Base-by-base conservation (phyloP, 30 jellyfish, hydroid and myxozoan genomes). In the Cassiopea andromeda region DNA sequence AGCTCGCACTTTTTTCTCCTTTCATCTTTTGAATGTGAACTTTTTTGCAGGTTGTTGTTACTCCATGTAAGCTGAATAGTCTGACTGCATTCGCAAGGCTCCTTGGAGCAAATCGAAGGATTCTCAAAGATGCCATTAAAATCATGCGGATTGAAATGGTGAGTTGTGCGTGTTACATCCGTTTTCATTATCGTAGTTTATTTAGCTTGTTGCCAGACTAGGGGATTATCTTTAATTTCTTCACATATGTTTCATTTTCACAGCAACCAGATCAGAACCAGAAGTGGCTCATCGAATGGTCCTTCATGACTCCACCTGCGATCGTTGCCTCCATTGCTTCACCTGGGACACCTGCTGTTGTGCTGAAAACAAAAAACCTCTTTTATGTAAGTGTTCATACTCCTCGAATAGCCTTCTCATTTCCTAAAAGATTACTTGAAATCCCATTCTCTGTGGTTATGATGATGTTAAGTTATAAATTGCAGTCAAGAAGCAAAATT, bases 311-410 rank as follows among this genome's bases (percentile, higher is more conserved):
- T 7, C 99, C 99, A 9, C 97, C 97, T 18, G 90, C 96, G 17
- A 85, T 85, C 16, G 85, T 86, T 44, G 93, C 98, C 16, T 81
- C 97, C 82, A 91, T 86, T 60, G 97, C 97, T 61, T 90, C 94
- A 48, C 98, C 98, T 46, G 99, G 99, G 58, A 95, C 99, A 15
- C 98, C 99, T 15, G 98, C 99, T 38, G 99, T 95, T 50, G 99
- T 91, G 17, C 89, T 91, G 69, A 95, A 95, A 64, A 77, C 95
- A 69, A 95, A 91, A 75, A 91, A 91, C 60, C 85, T 95, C 8
- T 85, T 95, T 81, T 95, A 91, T 78, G 99, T 95, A 87, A 91
- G 99, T 82, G 12, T 70, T 70, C 54, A 19, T 2, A 64, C 38
- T 54, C 64, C 38, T 27, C 38, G 38, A 27, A 27, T 27, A 27